phyloP scores from a whole-genome alignment of 2,888 invertebrate species.

The Drosophila gaucha region DNA sequence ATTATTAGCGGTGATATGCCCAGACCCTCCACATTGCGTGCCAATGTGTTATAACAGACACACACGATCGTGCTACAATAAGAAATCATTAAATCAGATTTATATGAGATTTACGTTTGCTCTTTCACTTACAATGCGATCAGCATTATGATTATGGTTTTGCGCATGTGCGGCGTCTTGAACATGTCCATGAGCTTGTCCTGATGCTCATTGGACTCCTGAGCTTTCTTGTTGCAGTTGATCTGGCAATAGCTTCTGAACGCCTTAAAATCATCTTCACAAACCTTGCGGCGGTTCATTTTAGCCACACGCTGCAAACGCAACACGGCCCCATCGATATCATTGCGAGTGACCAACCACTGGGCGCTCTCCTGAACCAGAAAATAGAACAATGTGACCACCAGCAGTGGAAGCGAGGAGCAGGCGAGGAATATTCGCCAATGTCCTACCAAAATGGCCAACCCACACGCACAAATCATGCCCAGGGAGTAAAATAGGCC shows the following conservation, averaged over 20 bases:
- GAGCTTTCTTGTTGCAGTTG: conserved; percentile 37
- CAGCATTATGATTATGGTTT: conserved; percentile 85
- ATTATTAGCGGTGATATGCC: conserved; percentile 86
- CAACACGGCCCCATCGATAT: conserved; percentile 85
- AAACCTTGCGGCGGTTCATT: conserved; percentile 84
- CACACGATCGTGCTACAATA: conserved; percentile 85
- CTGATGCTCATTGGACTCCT: conserved; percentile 14
- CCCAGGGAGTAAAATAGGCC: conserved; percentile 86
- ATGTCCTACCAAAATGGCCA: conserved; percentile 83
- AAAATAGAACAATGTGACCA: conserved; percentile 85
- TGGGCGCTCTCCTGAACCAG: conserved; percentile 87
- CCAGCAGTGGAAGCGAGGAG: conserved; percentile 85
- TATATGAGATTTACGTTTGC: too few relatives aligned
- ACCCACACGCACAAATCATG: conserved; percentile 85
- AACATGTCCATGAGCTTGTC: conserved; percentile 84
- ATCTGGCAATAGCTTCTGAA: conserved; percentile 74
- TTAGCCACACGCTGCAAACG: conserved; percentile 85
- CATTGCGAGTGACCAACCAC: conserved; percentile 86
- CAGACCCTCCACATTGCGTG: conserved; percentile 86
- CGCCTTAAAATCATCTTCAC: conserved; percentile 73
- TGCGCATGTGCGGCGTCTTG: conserved; percentile 85
- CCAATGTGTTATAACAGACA: conserved; percentile 86
- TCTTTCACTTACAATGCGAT: conserved; percentile 86
- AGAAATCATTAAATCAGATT: not conserved
- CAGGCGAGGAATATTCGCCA: conserved; percentile 86